These are phyloP conservation scores for Heptranchias perlo DNA, from an alignment of 2,113 vertebrate genomes.

Conservation along the genomic window DNA sequence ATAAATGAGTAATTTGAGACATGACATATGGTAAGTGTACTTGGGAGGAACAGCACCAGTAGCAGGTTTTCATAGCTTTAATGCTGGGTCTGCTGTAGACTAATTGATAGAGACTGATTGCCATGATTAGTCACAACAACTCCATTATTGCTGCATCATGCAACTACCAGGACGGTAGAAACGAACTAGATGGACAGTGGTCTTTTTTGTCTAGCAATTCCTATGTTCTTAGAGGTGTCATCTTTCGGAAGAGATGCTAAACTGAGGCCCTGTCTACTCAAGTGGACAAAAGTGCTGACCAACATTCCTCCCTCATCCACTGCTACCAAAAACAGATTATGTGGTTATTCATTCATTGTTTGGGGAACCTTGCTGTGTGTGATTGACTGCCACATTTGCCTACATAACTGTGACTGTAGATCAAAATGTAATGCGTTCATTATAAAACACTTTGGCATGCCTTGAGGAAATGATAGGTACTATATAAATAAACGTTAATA, in stretches of 20 bases:
- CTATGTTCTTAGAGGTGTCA: background rate
- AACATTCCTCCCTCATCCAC: no score
- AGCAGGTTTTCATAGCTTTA: background rate
- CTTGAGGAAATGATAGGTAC: no score
- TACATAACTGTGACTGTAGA: no score
- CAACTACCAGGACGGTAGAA: background rate
- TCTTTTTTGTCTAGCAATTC: background rate
- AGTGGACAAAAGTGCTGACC: no score
- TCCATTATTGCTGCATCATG: background rate
- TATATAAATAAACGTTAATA: no score
- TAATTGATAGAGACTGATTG: background rate
- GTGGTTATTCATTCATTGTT: no score
- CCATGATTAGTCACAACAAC: no score
- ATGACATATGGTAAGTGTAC: background rate
- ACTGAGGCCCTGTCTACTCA: no score
- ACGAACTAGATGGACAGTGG: background rate
- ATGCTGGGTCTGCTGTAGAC: background rate
- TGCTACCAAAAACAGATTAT: no score
- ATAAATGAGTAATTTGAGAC: background rate
- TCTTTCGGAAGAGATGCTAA: no score
- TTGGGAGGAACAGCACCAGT: background rate
- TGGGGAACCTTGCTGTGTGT: no score
- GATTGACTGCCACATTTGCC: no score
- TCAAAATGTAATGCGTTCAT: background rate
- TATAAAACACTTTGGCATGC: background rate